Evolutionary conservation across 2,888 invertebrate genomes (phyloP).

Genomic region (Teleogryllus oceanicus): DNA sequence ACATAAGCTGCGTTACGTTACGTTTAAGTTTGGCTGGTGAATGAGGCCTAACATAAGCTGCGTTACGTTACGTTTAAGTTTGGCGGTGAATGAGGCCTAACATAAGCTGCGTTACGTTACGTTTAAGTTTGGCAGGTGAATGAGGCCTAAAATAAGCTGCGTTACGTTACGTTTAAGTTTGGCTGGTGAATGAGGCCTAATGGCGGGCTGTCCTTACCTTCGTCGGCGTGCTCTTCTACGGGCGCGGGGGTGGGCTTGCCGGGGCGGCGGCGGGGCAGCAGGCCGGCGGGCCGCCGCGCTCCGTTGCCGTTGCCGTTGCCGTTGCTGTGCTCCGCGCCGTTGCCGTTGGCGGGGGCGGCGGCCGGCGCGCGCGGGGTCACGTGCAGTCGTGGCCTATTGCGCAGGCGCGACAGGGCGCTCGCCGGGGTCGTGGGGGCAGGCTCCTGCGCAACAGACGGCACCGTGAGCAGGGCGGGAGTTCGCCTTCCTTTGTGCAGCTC

Average conservation of each 20-base stretch:
- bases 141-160: too few species aligned
- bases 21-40: too few species aligned
- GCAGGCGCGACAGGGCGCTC: constrained; percentile 48
- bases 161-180: too few species aligned
- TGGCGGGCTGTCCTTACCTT: not conserved
- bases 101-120: too few species aligned
- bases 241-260: constrained; percentile 26
- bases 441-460: not conserved
- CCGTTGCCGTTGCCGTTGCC: constrained; percentile 32
- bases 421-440: constrained; percentile 39
- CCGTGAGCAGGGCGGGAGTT: too few species aligned
- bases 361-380: constrained; percentile 47
- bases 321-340: constrained; percentile 39
- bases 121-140: too few species aligned
- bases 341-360: constrained; percentile 40
- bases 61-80: too few species aligned
- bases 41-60: too few species aligned
- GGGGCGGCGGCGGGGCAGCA: constrained; percentile 24
- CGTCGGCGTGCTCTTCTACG: constrained; percentile 19
- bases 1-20: too few species aligned
- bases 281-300: constrained; percentile 36
- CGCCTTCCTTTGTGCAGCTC: too few species aligned
- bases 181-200: too few species aligned
- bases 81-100: too few species aligned
- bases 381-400: constrained; percentile 48